These are phyloP conservation scores for Rhinoptilus africanus DNA, from an alignment of 2,113 vertebrate genomes.

Conservation along the genomic window DNA sequence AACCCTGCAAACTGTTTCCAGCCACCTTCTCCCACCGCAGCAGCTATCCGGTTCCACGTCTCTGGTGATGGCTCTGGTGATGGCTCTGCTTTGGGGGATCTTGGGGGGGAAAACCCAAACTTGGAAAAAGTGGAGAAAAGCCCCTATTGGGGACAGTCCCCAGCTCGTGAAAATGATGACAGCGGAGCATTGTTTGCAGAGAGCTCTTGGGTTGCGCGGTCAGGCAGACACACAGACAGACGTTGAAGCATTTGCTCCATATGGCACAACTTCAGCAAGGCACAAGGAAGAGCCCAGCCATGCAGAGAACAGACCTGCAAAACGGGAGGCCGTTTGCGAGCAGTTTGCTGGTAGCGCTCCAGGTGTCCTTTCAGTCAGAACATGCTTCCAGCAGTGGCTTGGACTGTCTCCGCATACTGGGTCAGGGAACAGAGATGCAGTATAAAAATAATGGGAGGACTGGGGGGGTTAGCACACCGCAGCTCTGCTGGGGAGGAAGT, in stretches of 20 bases:
- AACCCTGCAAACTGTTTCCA: background rate
- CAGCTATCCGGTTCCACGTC: background rate
- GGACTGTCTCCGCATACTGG: background rate
- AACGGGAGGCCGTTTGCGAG: background rate
- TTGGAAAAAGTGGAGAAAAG: background rate
- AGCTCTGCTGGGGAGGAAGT: background rate
- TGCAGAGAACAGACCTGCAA: slow-evolving; percentile 62
- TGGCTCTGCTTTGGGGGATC: background rate
- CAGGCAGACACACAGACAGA: slow-evolving; percentile 52
- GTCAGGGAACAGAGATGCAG: background rate
- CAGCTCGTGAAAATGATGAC: background rate
- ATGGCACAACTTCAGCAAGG: slow-evolving; percentile 48
- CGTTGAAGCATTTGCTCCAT: slow-evolving; percentile 56
- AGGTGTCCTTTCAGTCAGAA: slow-evolving; percentile 47
- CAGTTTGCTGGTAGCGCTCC: slow-evolving; percentile 44
- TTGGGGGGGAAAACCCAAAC: accelerated
- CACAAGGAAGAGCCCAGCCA: slow-evolving; percentile 15
- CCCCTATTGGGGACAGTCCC: background rate
- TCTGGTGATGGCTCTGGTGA: background rate
- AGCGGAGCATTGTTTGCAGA: background rate
- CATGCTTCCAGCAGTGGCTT: slow-evolving; percentile 39
- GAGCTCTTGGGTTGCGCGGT: background rate
- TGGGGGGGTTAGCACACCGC: background rate
- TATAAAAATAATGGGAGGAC: background rate
- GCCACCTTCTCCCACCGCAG: background rate